Evolutionary conservation across 2,797 vertebrate species (phyloP), one percentile per base, ranked within the genome.

Genomic region (Rhabdomys pumilio): DNA sequence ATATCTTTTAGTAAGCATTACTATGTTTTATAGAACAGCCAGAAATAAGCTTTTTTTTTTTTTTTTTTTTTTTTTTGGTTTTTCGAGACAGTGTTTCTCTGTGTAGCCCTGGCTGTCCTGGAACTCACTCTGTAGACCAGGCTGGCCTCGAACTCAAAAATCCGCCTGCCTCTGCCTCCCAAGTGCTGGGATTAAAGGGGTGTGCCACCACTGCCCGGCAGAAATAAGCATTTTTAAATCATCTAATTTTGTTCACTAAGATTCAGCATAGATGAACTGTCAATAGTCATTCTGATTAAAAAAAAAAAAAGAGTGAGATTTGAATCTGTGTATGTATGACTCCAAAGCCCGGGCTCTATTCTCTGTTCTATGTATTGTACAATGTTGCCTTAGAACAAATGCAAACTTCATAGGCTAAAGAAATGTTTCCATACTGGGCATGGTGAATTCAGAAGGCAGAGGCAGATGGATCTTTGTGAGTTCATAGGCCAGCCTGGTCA

Each of bases 381-480:
- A 50, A 76, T 65, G 38, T 41, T 94, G 50, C 81, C 90, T 79
- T 24, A 86, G 89, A 95, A 91, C 24, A 95, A 75, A 76, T 61
- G 53, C 59, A 95, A 89, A 97, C 76, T 89, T 89, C 47, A 84
- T 63, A 29, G 63, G 65, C 79, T 47, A 81, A 91, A 81, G 76
- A 80, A 84, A 73, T 29, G 34, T 41, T 73, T 77, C 57, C 38
- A 77, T 88, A 13, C 19, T 50, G 41, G 29, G 61, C 5, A 47
- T 65, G 31, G 44, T 20, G 6, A 19, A 67, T 2, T 67, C 41
- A 24, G 63, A 31, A 67, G 19, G 31, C 83, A 67, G 63, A 85
- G 7, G 63, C 31, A 85, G 63, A 34, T 24, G 20, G 47, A 69
- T n/a, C 61, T 63, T 24, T 85, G 19, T 85, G 44, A 67, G 31